Evolutionary conservation across 2,113 vertebrate species (phyloP).

Genomic region (Noctilio leporinus): DNA sequence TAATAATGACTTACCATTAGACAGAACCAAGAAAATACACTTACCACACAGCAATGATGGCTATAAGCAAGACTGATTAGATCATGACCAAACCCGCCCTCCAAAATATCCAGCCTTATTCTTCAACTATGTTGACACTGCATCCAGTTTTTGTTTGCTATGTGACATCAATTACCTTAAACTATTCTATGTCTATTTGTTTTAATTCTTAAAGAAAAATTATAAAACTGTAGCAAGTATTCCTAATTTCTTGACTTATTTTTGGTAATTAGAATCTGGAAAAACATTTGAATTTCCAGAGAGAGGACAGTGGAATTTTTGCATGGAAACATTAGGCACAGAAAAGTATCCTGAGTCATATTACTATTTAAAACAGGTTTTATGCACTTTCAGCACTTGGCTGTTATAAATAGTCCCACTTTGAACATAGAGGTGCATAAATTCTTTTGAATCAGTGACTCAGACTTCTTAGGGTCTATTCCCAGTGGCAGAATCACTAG

Average conservation of each 20-base stretch:
- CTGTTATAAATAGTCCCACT: too few species aligned
- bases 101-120: not conserved
- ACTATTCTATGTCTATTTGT: not conserved
- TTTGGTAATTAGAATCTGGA: not conserved
- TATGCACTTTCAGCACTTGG: too few species aligned
- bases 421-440: too few species aligned
- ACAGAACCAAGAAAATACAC: not conserved
- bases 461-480: too few species aligned
- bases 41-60: not conserved
- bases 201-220: not conserved
- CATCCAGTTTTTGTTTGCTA: not conserved
- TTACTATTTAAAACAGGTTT: not conserved
- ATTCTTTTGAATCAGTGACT: too few species aligned
- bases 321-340: not conserved
- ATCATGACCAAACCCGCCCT: not conserved
- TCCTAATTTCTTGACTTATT: not conserved
- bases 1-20: not conserved
- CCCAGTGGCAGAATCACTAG: too few species aligned
- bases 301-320: not conserved
- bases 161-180: not conserved
- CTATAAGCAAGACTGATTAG: not conserved
- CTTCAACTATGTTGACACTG: not conserved
- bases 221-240: not conserved
- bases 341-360: not conserved
- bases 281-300: not conserved